Base-by-base conservation (phyloP, 2,113 vertebrate species). In the Mus pahari region DNA sequence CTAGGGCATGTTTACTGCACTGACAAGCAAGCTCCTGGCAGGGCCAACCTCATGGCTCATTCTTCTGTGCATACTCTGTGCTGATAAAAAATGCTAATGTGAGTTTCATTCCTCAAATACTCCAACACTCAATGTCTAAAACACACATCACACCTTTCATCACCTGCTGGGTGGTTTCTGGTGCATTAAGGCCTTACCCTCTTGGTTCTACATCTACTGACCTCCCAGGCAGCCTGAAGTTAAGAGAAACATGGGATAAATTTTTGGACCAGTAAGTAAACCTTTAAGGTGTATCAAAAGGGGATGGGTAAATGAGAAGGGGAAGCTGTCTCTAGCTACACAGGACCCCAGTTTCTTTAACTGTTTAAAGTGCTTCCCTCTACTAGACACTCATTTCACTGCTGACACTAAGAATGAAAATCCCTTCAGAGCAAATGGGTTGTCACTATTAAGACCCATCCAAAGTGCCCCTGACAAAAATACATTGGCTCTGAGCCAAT, bases 181-280 rank as follows among this genome's bases (percentile, higher is more conserved):
- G 60, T 62, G 2, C 13, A 53, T 20, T 60, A 28, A 82, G 36
- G 12, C 36, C 17, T 42, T 68, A 53, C 1, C n/a, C 45, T 74
- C 55, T 90, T 73, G 60, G 39, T 28, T 94, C 82, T 68, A 14
- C 10, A n/a, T 39, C 39, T 33, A 22, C 1, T n/a, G 36, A 55
- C 31, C 60, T 82, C 19, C 19, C 26, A 3, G 79, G 10, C 20
- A 91, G 60, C 16, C 19, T 82, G 77, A 42, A 62, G 66, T 55
- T 7, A 88, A 88, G 20, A 83, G 28, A 96, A 73, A 77, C 4
- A 70, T 26, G 78, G 3, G 13, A 2, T 78, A 33, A 73, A 70
- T 48, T 86, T 79, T 53, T 86, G 12, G 50, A 77, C 68, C 64
- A 88, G 53, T 87, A 84, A 89, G 88, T 33, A 92, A 92, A 53